Base-by-base conservation (phyloP, 1,140 invertebrate genomes). In the Teleogryllus occipitalis region DNA sequence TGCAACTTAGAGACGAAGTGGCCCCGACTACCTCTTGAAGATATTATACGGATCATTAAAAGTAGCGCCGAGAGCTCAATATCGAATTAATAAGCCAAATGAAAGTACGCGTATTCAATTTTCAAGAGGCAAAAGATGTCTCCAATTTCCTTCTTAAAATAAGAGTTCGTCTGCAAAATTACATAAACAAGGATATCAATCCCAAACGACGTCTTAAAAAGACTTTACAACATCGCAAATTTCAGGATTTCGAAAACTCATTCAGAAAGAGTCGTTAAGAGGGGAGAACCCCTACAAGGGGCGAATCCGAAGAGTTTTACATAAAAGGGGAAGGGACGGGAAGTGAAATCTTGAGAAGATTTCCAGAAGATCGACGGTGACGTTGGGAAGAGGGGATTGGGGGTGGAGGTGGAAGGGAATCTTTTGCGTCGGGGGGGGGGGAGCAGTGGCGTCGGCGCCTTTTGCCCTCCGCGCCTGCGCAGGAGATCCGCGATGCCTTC, bases 231-330 rank as follows among this genome's bases (percentile, higher is more conserved):
- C 54, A 65, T 65, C 54, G 18, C 54, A 10, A 65, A 65, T 65
- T 65, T 65, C 18, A 65, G 54, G 54, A 65, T 65, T 65, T 65
- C 54, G 54, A 65, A 65, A 65, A 65, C 54, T 65, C 54, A 65
- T 65, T 65, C 54, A 65, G 54, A 65, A 65, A 65, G 54, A 65
- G 54, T 65, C 54, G 54, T 65, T 65, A 65, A 65, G 54, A 65
- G 54, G 27, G 27, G 27, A 39, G 27, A 39, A 39, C 27, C 27
- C 27, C 27, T 39, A 39, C 1, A 39, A 65, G 54, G 54, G 54
- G 54, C 10, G 54, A 65, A 65, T 65, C 18, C 54, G 10, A 65
- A 65, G 54, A 65, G 54, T 65, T 65, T 65, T 65, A 65, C 54
- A 65, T 65, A 65, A 65, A 65, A 65, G 54, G 54, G 54, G 54